These are phyloP conservation scores for Mimas tiliae DNA, from an alignment of 2,888 invertebrate genomes.

Conservation along the genomic window DNA sequence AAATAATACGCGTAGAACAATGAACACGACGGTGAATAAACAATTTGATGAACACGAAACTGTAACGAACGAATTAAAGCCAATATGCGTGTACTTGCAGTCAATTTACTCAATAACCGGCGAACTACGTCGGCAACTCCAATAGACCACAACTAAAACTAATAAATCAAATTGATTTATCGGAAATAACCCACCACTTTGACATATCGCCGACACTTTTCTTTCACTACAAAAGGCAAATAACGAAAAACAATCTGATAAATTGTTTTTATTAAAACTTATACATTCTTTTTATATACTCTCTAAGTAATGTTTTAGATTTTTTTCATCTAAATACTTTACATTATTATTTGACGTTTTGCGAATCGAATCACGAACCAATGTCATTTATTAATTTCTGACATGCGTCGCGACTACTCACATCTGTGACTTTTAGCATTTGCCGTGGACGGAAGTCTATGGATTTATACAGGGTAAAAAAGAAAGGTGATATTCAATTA, in stretches of 20 bases:
- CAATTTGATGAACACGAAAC: not conserved
- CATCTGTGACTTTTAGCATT: too few species aligned
- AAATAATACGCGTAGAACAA: constrained; percentile 1
- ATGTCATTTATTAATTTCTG: too few species aligned
- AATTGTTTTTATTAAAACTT: constrained; percentile 10
- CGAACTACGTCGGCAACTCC: constrained; percentile 3
- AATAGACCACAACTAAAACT: constrained; percentile 14
- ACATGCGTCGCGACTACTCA: too few species aligned
- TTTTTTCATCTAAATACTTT: not conserved
- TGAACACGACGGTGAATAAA: not conserved
- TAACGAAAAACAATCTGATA: constrained; percentile 1
- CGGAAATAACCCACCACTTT: constrained; percentile 23
- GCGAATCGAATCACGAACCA: not conserved
- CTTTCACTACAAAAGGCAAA: not conserved
- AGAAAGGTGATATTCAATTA: too few species aligned
- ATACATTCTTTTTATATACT: constrained; percentile 17
- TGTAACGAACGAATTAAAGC: not conserved
- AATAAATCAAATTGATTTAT: not conserved
- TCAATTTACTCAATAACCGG: constrained; percentile 19
- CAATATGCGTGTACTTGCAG: constrained; percentile 11
- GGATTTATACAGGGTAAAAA: too few species aligned
- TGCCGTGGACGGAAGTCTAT: too few species aligned
- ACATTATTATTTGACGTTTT: constrained; percentile 19
- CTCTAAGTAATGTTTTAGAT: constrained; percentile 3
- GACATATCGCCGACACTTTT: constrained; percentile 27